Evolutionary conservation across 2,888 invertebrate species (phyloP), one percentile per base, ranked within the genome.

Genomic region (Parnassius mnemosyne): DNA sequence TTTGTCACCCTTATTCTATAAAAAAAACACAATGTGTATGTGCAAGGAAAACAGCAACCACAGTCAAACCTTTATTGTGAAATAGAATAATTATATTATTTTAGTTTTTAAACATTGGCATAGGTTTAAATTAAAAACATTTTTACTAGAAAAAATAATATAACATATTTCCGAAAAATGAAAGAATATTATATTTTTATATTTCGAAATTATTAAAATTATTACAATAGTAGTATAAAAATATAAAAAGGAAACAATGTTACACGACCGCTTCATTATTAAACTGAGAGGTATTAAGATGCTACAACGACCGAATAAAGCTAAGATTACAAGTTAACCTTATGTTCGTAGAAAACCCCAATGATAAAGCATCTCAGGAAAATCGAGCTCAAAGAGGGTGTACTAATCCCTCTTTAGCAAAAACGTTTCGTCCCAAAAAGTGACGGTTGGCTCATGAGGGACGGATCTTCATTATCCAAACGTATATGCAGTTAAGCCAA

Each of bases 321-420:
- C 89, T 87, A 87, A 91, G 91, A 90, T 91, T 89, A 90, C 89
- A 90, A 89, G 90, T 90, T 89, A 90, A 90, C 90, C 91, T 90
- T 89, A 89, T 90, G 90, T 90, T 89, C 85, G 88, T 83, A 84
- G 83, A 82, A 85, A 86, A 84, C 84, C 89, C 89, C 87, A 90
- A 90, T 90, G 90, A 91, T 89, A 90, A 90, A 90, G 89, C 90
- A 89, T 89, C 89, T 88, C 82, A 85, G 88, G 85, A 89, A 87
- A 87, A 87, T 87, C 85, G 85, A 80, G 85, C 83, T 77, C 77
- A 83, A 80, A 81, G 81, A 87, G 91, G 89, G 89, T 89, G 87
- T 81, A 85, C 85, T 91, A 90, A 91, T 90, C 91, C 90, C 89
- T 89, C 89, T 90, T 90, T 89, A 89, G 89, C 89, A 90, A 91